phyloP scores from a whole-genome alignment of 1,140 invertebrate species.

The Drosophila lacteicornis region DNA sequence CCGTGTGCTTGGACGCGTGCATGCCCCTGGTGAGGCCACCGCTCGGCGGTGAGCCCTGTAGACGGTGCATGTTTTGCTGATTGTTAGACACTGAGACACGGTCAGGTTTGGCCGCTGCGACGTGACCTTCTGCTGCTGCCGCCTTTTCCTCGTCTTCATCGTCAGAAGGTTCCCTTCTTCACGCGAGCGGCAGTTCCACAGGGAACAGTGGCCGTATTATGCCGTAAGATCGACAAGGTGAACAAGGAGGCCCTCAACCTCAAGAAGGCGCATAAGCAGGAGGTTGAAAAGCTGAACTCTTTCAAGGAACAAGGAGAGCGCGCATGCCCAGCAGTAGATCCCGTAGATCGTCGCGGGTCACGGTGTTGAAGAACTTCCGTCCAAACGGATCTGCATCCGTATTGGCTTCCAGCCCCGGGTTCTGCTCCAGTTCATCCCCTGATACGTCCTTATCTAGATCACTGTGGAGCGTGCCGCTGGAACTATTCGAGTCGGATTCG shows the following conservation, averaged over 20 bases:
- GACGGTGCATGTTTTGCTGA: slow-evolving; percentile 21
- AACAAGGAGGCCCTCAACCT: too few species aligned
- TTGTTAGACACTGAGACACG: slow-evolving; percentile 2
- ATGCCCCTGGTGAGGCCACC: slow-evolving; percentile 1
- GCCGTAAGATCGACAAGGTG: too few species aligned
- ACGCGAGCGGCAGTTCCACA: too few species aligned
- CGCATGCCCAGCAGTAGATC: too few species aligned
- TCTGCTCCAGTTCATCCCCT: slow-evolving; percentile 23
- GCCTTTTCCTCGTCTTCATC: too few species aligned
- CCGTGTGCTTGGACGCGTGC: slow-evolving; percentile 55
- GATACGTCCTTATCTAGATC: slow-evolving; percentile 58
- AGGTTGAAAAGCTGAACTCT: slow-evolving; percentile 80
- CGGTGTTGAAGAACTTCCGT: slow-evolving; percentile 85
- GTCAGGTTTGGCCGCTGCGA: slow-evolving; percentile 68
- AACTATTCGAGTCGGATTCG: slow-evolving; percentile 66
- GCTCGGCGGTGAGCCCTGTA: slow-evolving; percentile 11
- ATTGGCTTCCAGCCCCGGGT: slow-evolving; percentile 45
- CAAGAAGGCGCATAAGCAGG: too few species aligned
- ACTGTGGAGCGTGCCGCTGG: slow-evolving; percentile 54
- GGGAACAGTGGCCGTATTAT: too few species aligned
- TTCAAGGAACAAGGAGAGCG: slow-evolving; percentile 85
- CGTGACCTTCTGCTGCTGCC: slow-evolving; percentile 66
- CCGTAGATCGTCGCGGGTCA: slow-evolving; percentile 86
- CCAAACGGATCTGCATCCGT: slow-evolving; percentile 55
- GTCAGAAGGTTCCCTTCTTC: too few species aligned